These are phyloP conservation scores for Leucoma salicis DNA, from an alignment of 2,888 invertebrate genomes.

Conservation along the genomic window DNA sequence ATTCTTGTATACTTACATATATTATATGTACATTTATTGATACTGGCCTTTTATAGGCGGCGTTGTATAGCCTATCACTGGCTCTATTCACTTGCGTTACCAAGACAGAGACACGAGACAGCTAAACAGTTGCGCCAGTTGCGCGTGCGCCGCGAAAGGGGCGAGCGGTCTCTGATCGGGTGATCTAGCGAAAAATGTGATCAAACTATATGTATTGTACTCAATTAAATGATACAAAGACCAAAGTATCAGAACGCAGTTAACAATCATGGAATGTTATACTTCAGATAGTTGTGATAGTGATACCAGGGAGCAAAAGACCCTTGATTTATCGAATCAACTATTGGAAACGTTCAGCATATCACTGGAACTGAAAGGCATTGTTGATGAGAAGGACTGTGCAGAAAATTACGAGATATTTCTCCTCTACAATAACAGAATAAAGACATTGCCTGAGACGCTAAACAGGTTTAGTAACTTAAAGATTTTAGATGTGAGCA, in stretches of 20 bases:
- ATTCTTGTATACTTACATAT: conserved; percentile 8
- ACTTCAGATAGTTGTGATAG: conserved; percentile 93
- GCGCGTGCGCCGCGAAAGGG: conserved; percentile 67
- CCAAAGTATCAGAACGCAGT: conserved; percentile 23
- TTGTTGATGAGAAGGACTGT: conserved; percentile 83
- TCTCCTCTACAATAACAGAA: conserved; percentile 92
- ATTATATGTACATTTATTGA: too few species aligned
- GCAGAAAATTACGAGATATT: conserved; percentile 86
- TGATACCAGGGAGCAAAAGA: conserved; percentile 86
- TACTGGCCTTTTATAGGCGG: background rate
- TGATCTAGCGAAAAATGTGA: conserved; percentile 49
- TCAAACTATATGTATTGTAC: conserved; percentile 24
- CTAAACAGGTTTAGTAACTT: conserved; percentile 87
- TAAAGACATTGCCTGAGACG: conserved; percentile 85
- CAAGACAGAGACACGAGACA: background rate
- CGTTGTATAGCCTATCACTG: background rate
- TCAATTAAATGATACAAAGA: conserved; percentile 30
- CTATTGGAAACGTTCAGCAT: conserved; percentile 83
- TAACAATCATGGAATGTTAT: conserved; percentile 86
- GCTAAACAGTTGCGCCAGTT: conserved; percentile 41
- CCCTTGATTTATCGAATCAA: conserved; percentile 83
- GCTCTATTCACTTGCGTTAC: background rate
- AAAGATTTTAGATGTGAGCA: conserved; percentile 92
- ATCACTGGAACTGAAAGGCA: conserved; percentile 80
- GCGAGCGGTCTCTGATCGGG: conserved; percentile 31